Evolutionary conservation across 2,113 vertebrate genomes (phyloP), one percentile per base, ranked within the genome.

Genomic region (Romanogobio albipinnatus): DNA sequence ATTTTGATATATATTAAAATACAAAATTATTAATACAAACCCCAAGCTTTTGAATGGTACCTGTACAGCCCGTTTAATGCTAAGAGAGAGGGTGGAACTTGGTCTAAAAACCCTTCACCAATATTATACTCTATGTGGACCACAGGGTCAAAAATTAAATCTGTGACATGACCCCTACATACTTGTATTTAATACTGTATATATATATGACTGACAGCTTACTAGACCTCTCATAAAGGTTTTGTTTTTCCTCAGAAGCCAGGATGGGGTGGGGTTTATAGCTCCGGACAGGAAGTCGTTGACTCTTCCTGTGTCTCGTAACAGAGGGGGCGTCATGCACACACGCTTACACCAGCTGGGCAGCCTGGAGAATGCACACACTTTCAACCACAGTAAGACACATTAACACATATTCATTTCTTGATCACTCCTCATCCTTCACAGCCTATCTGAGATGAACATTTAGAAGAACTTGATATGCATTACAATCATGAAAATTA

Each of bases 221-320:
- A 93, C 95, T 94, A 90, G 89, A 36, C 58, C 70, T 94, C 92
- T 96, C 94, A 96, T 94, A 93, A 51, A 92, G 92, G 92, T 94
- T 95, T 93, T 95, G 17, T 92, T 96, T 93, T 93, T 93, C 93
- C 90, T 89, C 93, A 99, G 98, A 96, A 97, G 95, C 96, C 97
- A 97, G 94, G 98, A 99, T 92, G 96, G 95, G 93, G 92, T 93
- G 89, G 96, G 96, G 94, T 94, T 95, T 92, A 93, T 96, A 91
- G 94, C 95, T 93, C 93, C 96, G 93, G 98, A 99, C 93, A 96
- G 96, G 95, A 99, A 97, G 92, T 98, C 97, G 95, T 95, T 98
- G 95, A 99, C 98, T 95, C 96, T 99, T 89, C 97, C 97, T 94
- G 97, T 99, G 95, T 97, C 97, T 95, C 98, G 97, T 95, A 99